Evolutionary conservation across 2,113 vertebrate species (phyloP), one percentile per base, ranked within the genome.

Genomic region (Anoplopoma fimbria): DNA sequence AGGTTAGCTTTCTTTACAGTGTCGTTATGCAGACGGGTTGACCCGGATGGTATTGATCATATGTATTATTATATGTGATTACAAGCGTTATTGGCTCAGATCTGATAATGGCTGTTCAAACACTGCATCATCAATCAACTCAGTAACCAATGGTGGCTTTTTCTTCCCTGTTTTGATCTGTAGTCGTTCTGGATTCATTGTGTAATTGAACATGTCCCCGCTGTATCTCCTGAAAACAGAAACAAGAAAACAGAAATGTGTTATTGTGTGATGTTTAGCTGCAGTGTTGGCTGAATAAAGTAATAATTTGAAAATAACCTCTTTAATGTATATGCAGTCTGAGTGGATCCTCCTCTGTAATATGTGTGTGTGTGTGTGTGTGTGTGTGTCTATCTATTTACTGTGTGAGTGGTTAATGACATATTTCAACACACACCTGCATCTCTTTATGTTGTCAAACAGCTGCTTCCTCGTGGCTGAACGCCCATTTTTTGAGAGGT

Each of bases 141-240:
- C 73, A 15, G 79, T 76, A 75, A 88, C 86, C 84, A 49, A 27
- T 15, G 31, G 83, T 87, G 89, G 84, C 89, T 92, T 91, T 81
- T n/a, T 69, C n/a, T 29, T 79, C 49, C 47, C 29, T 36, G 58
- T 79, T 80, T 65, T 3, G 17, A 25, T 55, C 33, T 4, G 25
- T 60, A 5, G 12, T 23, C 25, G 0, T 76, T 64, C 57, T 80
- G 47, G 61, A 69, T 64, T 82, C 49, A 14, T 60, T 36, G 64
- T 75, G 73, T 68, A 55, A 53, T 8, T n/a, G 38, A 71, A 27
- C 40, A 2, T 29, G 58, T 69, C 47, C 57, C 29, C 17, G 47
- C 29, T 76, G 61, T 75, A 8, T 33, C 63, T 34, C 61, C 55
- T 13, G 17, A 9, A n/a, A 53, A 53, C 62, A 21, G 25, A 36